Conservation (phyloP, 2,113 vertebrate genomes). For the Pogona vitticeps region DNA sequence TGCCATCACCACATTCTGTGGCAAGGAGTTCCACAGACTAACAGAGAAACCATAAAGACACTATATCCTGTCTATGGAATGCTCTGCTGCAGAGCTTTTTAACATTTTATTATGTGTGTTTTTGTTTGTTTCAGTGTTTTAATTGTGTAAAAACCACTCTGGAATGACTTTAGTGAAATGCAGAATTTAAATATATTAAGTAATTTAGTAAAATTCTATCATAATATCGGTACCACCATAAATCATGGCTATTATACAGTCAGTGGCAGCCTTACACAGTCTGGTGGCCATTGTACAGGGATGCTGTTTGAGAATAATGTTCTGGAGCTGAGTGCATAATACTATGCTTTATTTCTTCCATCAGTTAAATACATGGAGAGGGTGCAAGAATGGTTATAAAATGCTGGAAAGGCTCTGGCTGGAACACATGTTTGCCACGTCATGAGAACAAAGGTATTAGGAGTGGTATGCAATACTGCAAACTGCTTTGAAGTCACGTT, state of each 20-base stretch:
- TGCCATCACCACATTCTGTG: no score
- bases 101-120: background rate
- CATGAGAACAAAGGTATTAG: no score
- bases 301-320: background rate
- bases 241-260: background rate
- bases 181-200: background rate
- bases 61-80: background rate
- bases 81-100: background rate
- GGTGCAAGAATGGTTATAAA: no score
- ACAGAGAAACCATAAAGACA: no score
- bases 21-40: no score
- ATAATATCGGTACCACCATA: background rate
- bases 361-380: no score
- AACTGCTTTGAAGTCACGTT: no score
- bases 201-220: background rate
- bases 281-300: background rate
- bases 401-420: no score
- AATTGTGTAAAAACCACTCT: background rate
- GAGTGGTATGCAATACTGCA: no score
- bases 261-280: background rate
- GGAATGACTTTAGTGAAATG: background rate
- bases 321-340: background rate
- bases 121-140: background rate
- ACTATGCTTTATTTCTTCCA: no score
- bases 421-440: no score